Base-by-base conservation (phyloP, 2,888 invertebrate genomes). In the Oithona nana region DNA sequence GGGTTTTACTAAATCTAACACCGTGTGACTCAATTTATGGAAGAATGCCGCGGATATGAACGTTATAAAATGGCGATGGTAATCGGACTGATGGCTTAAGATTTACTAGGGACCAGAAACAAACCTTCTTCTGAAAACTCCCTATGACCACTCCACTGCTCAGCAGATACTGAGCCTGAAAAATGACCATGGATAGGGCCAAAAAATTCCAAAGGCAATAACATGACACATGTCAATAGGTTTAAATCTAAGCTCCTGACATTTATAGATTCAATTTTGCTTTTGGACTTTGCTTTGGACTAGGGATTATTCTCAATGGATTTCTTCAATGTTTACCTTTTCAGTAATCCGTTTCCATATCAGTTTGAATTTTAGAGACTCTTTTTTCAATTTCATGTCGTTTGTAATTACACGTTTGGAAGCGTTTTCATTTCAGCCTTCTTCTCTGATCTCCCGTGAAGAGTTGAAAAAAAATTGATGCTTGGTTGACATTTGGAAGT, bases 1-100 rank as follows among this genome's bases (percentile, higher is more conserved):
- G 54, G 54, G 54, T 24, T 24, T 39, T 39, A 39, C 39, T 39
- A 39, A 39, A 39, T 39, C 39, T 39, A 6, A 39, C 39, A 39
- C 39, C 16, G 54, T 54, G 16, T 20, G 54, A 54, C 24, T 4
- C 24, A 26, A 54, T 54, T 54, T 54, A 54, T 54, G 54, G 54
- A 54, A 54, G 54, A 54, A 54, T 54, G 54, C 54, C 16, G 26
- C 54, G 54, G 54, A 54, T 54, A 54, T 54, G 54, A 54, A 54
- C 54, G 54, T 54, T 24, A 54, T 54, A 54, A 54, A 54, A 54
- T 54, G 54, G 54, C 54, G 54, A 54, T 54, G 24, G 24, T 54
- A 54, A 54, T 54, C 54, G 54, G 54, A 24, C 24, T 54, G 54
- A 54, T 54, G 54, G 54, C 22, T 26, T 11, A 54, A 54, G 54